Percentiles rank a stretch among this genome's conserved stretches.
These are phyloP conservation scores for Polietes domitor DNA, from an alignment of 2,888 invertebrate species.

Conservation along the genomic window DNA sequence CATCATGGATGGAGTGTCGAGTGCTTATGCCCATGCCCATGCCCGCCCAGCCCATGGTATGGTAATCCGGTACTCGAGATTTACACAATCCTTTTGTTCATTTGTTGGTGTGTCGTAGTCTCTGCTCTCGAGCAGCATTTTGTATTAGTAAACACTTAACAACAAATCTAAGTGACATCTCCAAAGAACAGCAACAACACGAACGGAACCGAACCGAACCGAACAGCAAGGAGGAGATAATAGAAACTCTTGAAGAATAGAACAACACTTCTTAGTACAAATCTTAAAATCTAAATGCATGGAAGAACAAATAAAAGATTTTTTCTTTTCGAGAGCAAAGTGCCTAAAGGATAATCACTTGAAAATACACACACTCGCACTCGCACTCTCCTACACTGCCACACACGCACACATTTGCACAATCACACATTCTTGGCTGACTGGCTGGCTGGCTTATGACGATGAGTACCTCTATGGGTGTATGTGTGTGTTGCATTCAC, in stretches of 20 bases:
- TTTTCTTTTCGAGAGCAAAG: conserved; percentile 38
- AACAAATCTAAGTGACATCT: conserved; percentile 56
- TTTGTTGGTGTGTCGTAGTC: conserved; percentile 8
- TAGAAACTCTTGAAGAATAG: conserved; percentile 22
- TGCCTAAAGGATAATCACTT: conserved; percentile 61
- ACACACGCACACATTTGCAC: not conserved
- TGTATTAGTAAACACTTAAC: conserved; percentile 56
- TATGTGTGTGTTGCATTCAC: not conserved
- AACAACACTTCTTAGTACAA: conserved; percentile 46
- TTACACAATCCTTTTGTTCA: conserved; percentile 54
- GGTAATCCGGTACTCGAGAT: conserved; percentile 56
- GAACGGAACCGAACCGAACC: not conserved
- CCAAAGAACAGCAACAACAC: conserved; percentile 29
- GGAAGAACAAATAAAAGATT: conserved; percentile 27
- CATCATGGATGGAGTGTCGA: not conserved
- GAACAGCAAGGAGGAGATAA: conserved; percentile 13
- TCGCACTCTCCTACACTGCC: not conserved
- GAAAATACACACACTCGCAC: conserved; percentile 33
- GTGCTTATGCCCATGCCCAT: too few species aligned
- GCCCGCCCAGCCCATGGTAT: not conserved
- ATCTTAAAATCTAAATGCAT: conserved; percentile 48
- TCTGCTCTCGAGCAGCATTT: conserved; percentile 17
- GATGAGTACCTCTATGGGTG: conserved; percentile 15
- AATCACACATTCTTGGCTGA: conserved; percentile 3
- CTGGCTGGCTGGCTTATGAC: conserved; percentile 30